Base-by-base conservation (phyloP, 2,888 invertebrate species). In the Cryptus armator region DNA sequence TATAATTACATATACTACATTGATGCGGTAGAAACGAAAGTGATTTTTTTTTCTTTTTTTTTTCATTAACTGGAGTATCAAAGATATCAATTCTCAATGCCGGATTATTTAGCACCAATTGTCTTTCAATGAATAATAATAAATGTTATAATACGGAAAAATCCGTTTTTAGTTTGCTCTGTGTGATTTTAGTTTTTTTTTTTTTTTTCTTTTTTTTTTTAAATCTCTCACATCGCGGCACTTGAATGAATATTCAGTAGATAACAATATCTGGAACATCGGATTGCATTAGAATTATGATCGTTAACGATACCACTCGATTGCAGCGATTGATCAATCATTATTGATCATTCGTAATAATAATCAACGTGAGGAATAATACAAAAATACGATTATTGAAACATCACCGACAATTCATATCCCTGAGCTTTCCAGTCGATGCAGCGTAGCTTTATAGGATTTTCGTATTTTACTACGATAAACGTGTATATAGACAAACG, bases 11-110 rank as follows among this genome's bases (percentile, higher is more conserved):
- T 84, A 81, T 84, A 46, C 84, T 81, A 84, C 77, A 77, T 12
- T 56, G 37, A 72, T 56, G 70, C 67, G 81, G 32, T 80, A 62
- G 37, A 51, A 67, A 80, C 32, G 62, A 66, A 76, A 53, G 43
- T 53, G 74, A 29, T 59, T 9, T 56, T 37, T 37, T 37, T 37
- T 37, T n/a, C n/a, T 6, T 0, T 37, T 37, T 37, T 19, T 46
- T n/a, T 59, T 81, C 72, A 74, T 77, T 62, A 81, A 84, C 67
- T 53, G 81, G 77, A 84, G 84, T 84, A 84, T 84, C 77, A 84
- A 81, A 84, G 77, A 84, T 81, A 84, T 74, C 59, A 77, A 83
- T 80, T 80, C 70, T 72, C 72, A 76, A 84, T 77, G 84, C 81
- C 84, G 48, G 19, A 56, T 16, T 80, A 59, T 43, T 76, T 84